Evolutionary conservation across 1,140 invertebrate genomes (phyloP).

Genomic region (Battus philenor): DNA sequence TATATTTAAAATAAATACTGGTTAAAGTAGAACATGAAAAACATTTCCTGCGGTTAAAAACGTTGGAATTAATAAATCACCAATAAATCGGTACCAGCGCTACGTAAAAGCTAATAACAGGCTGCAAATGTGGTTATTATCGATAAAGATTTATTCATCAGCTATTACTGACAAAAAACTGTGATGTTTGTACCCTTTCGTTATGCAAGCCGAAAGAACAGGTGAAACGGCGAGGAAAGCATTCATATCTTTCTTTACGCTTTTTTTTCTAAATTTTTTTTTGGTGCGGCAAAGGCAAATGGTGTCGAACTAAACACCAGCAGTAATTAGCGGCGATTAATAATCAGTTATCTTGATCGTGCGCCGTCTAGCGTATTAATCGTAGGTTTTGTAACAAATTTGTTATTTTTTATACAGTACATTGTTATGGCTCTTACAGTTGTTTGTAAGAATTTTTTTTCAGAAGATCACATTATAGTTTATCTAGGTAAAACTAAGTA

Average conservation of each 20-base stretch:
- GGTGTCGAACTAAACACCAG: conserved; percentile 72
- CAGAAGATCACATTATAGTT: too few species aligned
- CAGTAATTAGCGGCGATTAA: conserved; percentile 75
- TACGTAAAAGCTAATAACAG: conserved; percentile 47
- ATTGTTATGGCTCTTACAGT: too few species aligned
- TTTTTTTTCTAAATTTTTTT: conserved; percentile 63
- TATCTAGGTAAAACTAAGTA: too few species aligned
- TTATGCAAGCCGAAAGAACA: conserved; percentile 64
- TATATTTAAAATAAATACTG: background rate
- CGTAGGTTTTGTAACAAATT: conserved; percentile 41
- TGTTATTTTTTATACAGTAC: conserved; percentile 19
- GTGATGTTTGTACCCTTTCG: conserved; percentile 73
- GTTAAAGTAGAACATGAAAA: conserved; percentile 4
- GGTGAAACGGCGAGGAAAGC: conserved; percentile 53
- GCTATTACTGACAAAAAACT: conserved; percentile 66
- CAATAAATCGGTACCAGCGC: conserved; percentile 28
- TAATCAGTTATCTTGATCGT: conserved; percentile 72
- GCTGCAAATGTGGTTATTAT: conserved; percentile 67
- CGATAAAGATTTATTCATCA: conserved; percentile 60
- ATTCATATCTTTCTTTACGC: conserved; percentile 65
- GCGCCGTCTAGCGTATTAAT: conserved; percentile 54
- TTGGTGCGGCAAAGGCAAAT: conserved; percentile 45
- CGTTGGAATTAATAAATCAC: conserved; percentile 53
- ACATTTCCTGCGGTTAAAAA: conserved; percentile 12
- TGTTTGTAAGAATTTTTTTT: too few species aligned